These are phyloP conservation scores for Raja brachyura DNA, from an alignment of 2,113 vertebrate species.

Conservation along the genomic window DNA sequence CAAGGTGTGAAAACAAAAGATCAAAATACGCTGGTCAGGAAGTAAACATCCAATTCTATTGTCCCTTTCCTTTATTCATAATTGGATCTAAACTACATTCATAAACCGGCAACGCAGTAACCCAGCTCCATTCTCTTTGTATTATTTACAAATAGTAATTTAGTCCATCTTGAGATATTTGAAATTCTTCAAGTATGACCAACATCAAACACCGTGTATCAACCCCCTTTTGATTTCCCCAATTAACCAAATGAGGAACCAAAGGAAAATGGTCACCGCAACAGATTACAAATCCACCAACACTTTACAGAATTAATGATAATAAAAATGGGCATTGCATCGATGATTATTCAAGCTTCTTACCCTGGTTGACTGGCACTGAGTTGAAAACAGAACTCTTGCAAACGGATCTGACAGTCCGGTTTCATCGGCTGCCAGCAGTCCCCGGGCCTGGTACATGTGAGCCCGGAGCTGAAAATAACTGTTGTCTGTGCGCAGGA, in stretches of 20 bases:
- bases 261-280: background rate
- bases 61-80: too few species aligned
- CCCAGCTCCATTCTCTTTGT: background rate
- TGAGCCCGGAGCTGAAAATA: constrained; percentile 90
- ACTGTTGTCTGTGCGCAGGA: constrained; percentile 57
- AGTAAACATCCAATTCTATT: too few species aligned
- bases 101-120: background rate
- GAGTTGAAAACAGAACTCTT: constrained; percentile 77
- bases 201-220: background rate
- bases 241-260: background rate
- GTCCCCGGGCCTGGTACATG: constrained; percentile 80
- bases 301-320: background rate
- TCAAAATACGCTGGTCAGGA: too few species aligned
- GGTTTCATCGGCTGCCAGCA: constrained; percentile 77
- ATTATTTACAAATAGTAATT: background rate
- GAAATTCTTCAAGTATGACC: background rate
- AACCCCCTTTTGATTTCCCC: background rate
- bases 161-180: background rate
- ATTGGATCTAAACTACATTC: too few species aligned
- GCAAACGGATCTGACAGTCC: constrained; percentile 84
- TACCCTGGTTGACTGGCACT: constrained; percentile 78
- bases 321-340: background rate
- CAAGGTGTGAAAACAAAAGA: too few species aligned
- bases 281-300: background rate
- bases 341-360: constrained; percentile 39